Evolutionary conservation across 2,888 invertebrate genomes (phyloP).

Genomic region (Toxonevra muliebris): DNA sequence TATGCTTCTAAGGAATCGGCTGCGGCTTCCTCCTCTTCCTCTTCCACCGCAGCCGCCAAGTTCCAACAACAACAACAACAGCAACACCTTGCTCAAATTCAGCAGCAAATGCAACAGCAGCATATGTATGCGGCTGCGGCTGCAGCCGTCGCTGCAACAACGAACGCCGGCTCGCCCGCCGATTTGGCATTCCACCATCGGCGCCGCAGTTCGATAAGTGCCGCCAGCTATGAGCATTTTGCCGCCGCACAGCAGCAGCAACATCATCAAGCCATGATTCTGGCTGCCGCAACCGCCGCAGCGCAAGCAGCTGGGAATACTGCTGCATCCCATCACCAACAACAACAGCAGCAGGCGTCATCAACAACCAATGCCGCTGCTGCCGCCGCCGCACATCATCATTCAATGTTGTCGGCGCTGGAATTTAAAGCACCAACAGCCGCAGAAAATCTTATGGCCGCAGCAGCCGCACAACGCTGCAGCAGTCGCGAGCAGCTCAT

Average conservation of each 20-base stretch:
- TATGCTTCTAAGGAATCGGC: slow-evolving; percentile 31
- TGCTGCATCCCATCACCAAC: slow-evolving; percentile 36
- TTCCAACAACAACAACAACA: slow-evolving; percentile 34
- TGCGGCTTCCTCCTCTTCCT: slow-evolving; percentile 28
- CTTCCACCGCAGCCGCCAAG: slow-evolving; percentile 33
- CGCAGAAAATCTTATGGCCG: slow-evolving; percentile 47
- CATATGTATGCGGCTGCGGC: slow-evolving; percentile 35
- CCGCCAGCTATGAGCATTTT: slow-evolving; percentile 57
- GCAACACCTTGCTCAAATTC: slow-evolving; percentile 25
- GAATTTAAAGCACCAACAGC: slow-evolving; percentile 58
- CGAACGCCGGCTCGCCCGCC: slow-evolving; percentile 42
- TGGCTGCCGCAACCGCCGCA: slow-evolving; percentile 45
- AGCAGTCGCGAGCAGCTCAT: slow-evolving; percentile 53
- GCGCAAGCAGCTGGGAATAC: slow-evolving; percentile 19
- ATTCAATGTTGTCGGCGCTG: slow-evolving; percentile 39
- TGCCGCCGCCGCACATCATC: slow-evolving; percentile 5
- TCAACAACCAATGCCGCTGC: slow-evolving; percentile 34
- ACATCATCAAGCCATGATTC: slow-evolving; percentile 46
- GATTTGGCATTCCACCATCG: slow-evolving; percentile 53
- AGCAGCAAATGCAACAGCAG: slow-evolving; percentile 34
- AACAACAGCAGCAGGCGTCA: slow-evolving; percentile 27
- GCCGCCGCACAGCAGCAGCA: slow-evolving; percentile 54
- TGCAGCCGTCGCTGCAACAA: slow-evolving; percentile 33
- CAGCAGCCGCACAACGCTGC: slow-evolving; percentile 48
- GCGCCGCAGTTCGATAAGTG: slow-evolving; percentile 55